These are phyloP conservation scores for Dryocosmus kuriphilus DNA, from an alignment of 2,888 invertebrate genomes.

Conservation along the genomic window DNA sequence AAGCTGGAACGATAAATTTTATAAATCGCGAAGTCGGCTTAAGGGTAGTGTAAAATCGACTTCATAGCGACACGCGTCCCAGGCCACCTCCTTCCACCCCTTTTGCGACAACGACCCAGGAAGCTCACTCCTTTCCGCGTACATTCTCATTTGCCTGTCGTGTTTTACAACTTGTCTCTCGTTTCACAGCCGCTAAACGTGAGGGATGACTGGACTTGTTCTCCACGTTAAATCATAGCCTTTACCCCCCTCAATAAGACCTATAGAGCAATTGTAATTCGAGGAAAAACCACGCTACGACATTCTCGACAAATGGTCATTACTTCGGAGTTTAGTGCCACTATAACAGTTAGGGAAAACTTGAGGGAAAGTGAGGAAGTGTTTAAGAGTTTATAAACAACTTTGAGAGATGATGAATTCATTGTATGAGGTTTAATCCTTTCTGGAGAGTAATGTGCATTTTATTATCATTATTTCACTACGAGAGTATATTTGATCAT, in stretches of 20 bases:
- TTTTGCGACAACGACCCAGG: conserved; percentile 40
- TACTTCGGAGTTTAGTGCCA: not conserved
- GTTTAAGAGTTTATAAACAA: not conserved
- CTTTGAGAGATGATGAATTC: too few relatives aligned
- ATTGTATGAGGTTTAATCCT: too few relatives aligned
- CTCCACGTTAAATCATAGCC: conserved; percentile 68
- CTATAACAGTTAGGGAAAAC: not conserved
- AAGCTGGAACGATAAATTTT: conserved; percentile 5
- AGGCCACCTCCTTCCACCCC: conserved; percentile 47
- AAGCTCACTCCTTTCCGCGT: conserved; percentile 65
- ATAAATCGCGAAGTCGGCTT: conserved; percentile 25
- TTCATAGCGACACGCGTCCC: conserved; percentile 51
- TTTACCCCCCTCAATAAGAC: conserved; percentile 39
- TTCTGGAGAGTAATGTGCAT: too few relatives aligned
- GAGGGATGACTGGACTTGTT: conserved; percentile 67
- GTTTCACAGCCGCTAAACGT: conserved; percentile 70
- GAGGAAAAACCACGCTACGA: conserved; percentile 5
- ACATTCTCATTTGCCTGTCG: conserved; percentile 72
- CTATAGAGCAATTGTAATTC: not conserved
- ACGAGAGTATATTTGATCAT: too few relatives aligned
- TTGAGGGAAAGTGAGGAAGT: not conserved
- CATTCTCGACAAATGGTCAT: conserved; percentile 6
- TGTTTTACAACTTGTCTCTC: conserved; percentile 74
- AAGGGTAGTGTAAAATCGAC: conserved; percentile 23
- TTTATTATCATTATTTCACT: too few relatives aligned